Percentiles rank a stretch among this genome's conserved stretches.
These are phyloP conservation scores for Drosophila pseudoananassae DNA, from an alignment of 1,140 invertebrate genomes.

Conservation along the genomic window DNA sequence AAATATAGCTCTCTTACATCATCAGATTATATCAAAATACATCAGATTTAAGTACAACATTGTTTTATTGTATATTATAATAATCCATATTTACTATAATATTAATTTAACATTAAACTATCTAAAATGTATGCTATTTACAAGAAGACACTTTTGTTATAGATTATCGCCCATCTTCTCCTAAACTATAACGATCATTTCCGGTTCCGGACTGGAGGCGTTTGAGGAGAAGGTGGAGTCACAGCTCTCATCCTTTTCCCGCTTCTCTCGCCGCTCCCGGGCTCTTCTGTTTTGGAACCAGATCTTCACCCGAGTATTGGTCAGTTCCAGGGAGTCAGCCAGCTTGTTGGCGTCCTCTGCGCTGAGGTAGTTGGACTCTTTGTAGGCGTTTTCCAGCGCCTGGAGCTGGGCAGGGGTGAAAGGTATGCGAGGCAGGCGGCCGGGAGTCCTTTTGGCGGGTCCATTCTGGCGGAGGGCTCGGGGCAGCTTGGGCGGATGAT, in stretches of 20 bases:
- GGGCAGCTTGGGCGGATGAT: conserved; percentile 89
- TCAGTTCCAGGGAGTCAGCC: conserved; percentile 84
- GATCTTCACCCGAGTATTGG: conserved; percentile 89
- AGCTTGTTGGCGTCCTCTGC: conserved; percentile 85
- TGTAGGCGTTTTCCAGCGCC: conserved; percentile 85
- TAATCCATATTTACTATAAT: background rate
- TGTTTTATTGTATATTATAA: background rate
- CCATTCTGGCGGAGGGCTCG: conserved; percentile 79
- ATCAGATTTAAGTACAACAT: background rate
- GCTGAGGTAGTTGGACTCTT: conserved; percentile 85
- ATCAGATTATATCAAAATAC: too few relatives aligned
- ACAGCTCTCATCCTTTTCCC: conserved; percentile 77
- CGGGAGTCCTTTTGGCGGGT: conserved; percentile 85
- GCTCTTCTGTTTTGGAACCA: conserved; percentile 93
- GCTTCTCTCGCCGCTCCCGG: conserved; percentile 87
- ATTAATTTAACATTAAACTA: background rate
- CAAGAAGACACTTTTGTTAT: conserved; percentile 15
- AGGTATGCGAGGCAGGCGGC: conserved; percentile 85
- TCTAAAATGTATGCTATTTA: conserved; percentile 20
- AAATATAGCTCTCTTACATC: too few relatives aligned
- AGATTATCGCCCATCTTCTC: conserved; percentile 29
- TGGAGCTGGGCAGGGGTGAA: conserved; percentile 85
- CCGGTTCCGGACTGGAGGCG: conserved; percentile 80
- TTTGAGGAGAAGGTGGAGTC: conserved; percentile 80
- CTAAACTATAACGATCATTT: conserved; percentile 59